Evolutionary conservation across 2,888 invertebrate species (phyloP).

Genomic region (Eilema sororculum): DNA sequence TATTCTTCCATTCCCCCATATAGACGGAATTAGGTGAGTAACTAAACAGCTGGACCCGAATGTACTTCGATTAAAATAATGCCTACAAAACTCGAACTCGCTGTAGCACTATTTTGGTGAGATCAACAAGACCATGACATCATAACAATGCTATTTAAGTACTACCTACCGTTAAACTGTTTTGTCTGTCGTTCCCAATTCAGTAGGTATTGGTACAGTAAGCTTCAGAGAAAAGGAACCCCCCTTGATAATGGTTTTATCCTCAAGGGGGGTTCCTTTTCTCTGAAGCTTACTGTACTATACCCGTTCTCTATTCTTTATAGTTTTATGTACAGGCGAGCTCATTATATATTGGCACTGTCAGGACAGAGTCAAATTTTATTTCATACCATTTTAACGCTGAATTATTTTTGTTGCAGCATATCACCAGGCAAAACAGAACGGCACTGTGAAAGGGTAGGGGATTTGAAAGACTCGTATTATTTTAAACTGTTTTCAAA

Average conservation of each 20-base stretch:
- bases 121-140: background rate
- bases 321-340: background rate
- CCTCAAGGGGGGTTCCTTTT: too few relatives aligned
- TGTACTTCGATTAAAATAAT: background rate
- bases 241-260: too few relatives aligned
- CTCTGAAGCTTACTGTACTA: too few relatives aligned
- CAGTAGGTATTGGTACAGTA: too few relatives aligned
- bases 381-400: background rate
- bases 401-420: background rate
- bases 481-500: background rate
- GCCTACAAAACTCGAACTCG: background rate
- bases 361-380: background rate
- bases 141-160: background rate
- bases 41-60: background rate
- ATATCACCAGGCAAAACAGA: background rate
- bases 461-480: too few relatives aligned
- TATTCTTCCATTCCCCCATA: conserved; percentile 66
- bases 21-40: conserved; percentile 61
- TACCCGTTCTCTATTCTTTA: background rate
- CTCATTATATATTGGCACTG: background rate
- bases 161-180: background rate
- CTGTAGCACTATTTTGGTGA: background rate
- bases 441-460: background rate
- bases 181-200: background rate
- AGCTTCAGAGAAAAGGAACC: too few relatives aligned